Conservation (phyloP, 2,888 invertebrate genomes). For the Agapostemon virescens region DNA sequence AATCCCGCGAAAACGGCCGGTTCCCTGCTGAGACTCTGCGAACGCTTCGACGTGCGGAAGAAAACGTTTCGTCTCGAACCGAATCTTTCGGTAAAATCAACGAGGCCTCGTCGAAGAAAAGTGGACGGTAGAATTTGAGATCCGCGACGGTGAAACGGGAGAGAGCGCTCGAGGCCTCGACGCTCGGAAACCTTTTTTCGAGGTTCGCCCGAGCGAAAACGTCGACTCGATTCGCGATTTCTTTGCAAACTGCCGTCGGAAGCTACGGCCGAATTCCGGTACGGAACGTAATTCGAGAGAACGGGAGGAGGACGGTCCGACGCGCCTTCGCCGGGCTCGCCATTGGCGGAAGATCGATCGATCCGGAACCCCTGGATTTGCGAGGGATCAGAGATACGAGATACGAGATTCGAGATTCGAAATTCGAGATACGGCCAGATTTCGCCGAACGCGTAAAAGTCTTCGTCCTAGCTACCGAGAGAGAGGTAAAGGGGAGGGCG, state of each 20-base stretch:
- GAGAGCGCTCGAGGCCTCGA: not conserved
- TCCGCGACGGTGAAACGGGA: not conserved
- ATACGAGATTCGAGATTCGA: not conserved
- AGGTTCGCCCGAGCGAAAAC: not conserved
- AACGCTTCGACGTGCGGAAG: too few relatives aligned
- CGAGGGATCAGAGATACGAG: constrained; percentile 11
- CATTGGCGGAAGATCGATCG: constrained; percentile 24
- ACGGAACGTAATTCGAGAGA: constrained; percentile 34
- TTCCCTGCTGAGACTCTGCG: too few relatives aligned
- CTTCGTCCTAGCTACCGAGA: not conserved
- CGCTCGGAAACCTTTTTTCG: constrained; percentile 22
- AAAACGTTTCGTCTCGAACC: too few relatives aligned
- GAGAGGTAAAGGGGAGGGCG: too few relatives aligned
- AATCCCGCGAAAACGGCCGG: too few relatives aligned
- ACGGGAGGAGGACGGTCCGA: not conserved
- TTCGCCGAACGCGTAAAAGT: constrained; percentile 1
- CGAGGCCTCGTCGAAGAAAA: not conserved
- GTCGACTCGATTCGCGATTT: constrained; percentile 51
- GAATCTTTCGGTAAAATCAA: too few relatives aligned
- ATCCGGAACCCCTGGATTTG: constrained; percentile 20
- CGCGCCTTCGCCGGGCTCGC: constrained; percentile 2
- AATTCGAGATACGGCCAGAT: constrained; percentile 19
- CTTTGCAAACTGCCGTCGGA: constrained; percentile 38
- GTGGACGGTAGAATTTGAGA: not conserved
- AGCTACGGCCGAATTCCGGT: not conserved